Evolutionary conservation across 1,140 invertebrate species (phyloP), one percentile per base, ranked within the genome.

Genomic region (Laupala kohalensis): DNA sequence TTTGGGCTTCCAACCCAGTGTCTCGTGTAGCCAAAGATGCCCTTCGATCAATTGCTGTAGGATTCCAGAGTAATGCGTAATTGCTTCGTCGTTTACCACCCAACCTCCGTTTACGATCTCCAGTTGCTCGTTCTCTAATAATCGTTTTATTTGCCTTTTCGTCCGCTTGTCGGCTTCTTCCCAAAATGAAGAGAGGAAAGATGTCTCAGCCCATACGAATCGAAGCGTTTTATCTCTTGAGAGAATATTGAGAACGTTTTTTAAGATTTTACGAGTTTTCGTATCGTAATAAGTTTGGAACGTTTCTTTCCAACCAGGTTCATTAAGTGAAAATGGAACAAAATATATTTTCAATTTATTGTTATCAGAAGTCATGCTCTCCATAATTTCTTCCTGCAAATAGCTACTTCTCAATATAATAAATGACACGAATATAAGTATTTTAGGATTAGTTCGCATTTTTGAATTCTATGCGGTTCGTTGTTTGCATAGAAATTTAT

Each of bases 21-120:
- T 88, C 62, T 90, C 83, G 65, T 92, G 85, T 4, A 98, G 79
- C 95, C 96, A 99, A 73, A 96, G 92, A 82, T 99, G 96, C 3
- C 97, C 97, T 74, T 95, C 92, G 0, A 94, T 90, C 68, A 98
- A 80, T 78, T 99, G 95, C 80, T 95, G 89, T 0, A 97, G 80
- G 74, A 97, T 92, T 4, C 94, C 89, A 30, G 92, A 88, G 87
- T 96, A 95, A 80, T 98, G 94, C 0, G 94, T 89, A 73, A 91
- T 95, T 1, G 96, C 94, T 83, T 99, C 97, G 79, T 99, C 97
- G n/a, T 92, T 92, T 96, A 98, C 98, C 0, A 98, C 96, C 95
- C 96, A 99, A n/a, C 96, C 96, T 23, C 96, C 96, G 0, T 94
- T 94, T 0, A 96, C 93, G 73, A 90, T 89, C 81, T 94, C 92